Percentiles rank a stretch among this genome's conserved stretches.
These are phyloP conservation scores for Bothrops jararaca DNA, from an alignment of 2,113 vertebrate genomes.

Conservation along the genomic window DNA sequence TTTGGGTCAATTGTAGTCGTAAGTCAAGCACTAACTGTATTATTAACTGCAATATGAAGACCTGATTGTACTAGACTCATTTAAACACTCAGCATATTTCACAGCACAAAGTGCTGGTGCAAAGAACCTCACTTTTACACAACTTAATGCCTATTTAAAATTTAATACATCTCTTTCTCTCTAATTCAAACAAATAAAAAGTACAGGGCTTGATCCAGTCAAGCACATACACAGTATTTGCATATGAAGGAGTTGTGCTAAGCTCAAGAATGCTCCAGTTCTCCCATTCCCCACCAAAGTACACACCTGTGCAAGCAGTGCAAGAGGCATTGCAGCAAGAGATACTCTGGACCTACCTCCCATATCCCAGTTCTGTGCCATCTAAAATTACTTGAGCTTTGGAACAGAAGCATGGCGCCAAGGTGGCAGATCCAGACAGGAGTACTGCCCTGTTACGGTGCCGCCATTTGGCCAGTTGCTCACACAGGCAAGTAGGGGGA, in stretches of 20 bases:
- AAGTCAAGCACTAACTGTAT: background rate
- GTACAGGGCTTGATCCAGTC: background rate
- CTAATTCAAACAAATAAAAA: rapidly evolving
- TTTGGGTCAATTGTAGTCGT: background rate
- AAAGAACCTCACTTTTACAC: background rate
- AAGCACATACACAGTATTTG: background rate
- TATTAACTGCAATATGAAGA: background rate
- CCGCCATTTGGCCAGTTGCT: background rate
- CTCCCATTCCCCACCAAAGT: background rate
- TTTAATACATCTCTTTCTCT: background rate
- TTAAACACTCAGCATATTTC: slow-evolving; percentile 8
- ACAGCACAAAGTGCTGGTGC: slow-evolving; percentile 14
- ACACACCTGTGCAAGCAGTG: background rate
- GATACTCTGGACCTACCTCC: background rate
- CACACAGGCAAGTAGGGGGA: background rate
- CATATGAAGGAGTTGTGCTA: background rate
- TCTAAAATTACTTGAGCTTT: background rate
- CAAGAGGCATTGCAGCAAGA: background rate
- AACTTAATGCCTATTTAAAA: background rate
- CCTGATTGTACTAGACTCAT: slow-evolving; percentile 1
- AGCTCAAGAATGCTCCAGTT: background rate
- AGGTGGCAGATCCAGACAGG: background rate
- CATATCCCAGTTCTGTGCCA: background rate
- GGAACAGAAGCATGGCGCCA: background rate
- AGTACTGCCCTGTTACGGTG: background rate